Conservation (phyloP, 1,140 invertebrate species). For the Spodoptera frugiperda region DNA sequence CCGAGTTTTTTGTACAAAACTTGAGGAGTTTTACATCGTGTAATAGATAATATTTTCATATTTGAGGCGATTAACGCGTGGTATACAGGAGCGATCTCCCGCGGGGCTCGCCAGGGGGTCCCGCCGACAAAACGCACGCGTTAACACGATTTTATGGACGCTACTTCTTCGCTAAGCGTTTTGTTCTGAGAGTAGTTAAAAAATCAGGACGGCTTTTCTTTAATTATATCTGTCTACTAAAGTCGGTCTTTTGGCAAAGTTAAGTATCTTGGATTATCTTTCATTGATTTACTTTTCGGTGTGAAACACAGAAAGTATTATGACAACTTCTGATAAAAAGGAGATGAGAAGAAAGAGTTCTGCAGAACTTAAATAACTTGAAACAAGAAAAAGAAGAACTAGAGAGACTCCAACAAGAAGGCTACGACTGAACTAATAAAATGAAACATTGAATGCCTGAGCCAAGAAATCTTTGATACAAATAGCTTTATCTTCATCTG, state of each 20-base stretch:
- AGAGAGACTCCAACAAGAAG: no score
- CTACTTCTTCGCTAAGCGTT: conserved; percentile 50
- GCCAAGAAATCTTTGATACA: conserved; percentile 23
- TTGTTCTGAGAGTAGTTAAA: conserved; percentile 7
- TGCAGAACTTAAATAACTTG: no score
- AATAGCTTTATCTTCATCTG: conserved; percentile 8
- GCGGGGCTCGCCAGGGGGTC: conserved; percentile 68
- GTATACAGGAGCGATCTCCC: conserved; percentile 72
- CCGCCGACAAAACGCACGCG: conserved; percentile 52
- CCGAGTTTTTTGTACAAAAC: conserved; percentile 25
- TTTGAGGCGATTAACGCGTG: conserved; percentile 70
- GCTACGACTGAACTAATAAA: no score
- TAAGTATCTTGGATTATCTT: no score
- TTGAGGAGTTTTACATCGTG: conserved; percentile 52
- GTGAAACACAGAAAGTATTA: no score
- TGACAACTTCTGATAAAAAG: no score
- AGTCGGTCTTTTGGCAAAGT: no score
- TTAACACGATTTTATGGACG: conserved; percentile 50
- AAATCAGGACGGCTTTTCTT: neutral
- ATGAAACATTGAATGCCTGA: neutral
- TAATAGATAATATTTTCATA: conserved; percentile 71
- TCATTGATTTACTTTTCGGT: no score
- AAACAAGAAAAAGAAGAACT: no score
- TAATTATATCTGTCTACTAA: neutral
- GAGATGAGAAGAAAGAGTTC: no score